Conservation (phyloP, 2,797 vertebrate species). For the Cryptoblepharus egeriae region DNA sequence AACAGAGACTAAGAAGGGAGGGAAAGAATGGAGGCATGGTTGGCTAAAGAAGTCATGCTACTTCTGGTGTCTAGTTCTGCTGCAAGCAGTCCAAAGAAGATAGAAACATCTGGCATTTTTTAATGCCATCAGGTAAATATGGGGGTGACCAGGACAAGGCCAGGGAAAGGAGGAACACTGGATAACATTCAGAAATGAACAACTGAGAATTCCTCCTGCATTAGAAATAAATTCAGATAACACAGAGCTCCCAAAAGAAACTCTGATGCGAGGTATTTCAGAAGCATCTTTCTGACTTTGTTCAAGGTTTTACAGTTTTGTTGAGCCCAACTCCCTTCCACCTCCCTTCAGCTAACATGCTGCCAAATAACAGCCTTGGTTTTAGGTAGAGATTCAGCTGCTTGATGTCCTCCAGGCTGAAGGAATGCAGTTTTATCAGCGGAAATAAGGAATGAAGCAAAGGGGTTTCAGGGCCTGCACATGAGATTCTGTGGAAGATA, state of each 20-base stretch:
- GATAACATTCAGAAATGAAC: no score
- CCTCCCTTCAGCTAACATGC: accelerated
- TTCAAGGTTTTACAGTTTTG: slow-evolving; percentile 50
- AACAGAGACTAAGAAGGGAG: no score
- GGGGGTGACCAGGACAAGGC: no score
- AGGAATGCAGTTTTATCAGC: slow-evolving; percentile 44
- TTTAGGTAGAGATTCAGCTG: slow-evolving; percentile 47
- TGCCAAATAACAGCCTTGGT: slow-evolving; percentile 51
- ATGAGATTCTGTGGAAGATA: background rate
- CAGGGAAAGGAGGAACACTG: no score
- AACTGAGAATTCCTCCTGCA: background rate
- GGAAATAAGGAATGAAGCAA: slow-evolving; percentile 54
- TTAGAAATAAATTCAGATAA: background rate
- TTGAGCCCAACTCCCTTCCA: background rate
- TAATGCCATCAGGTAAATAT: no score
- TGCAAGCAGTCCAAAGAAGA: no score
- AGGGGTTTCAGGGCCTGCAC: background rate
- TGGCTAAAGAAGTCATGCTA: no score
- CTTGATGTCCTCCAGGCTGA: slow-evolving; percentile 40
- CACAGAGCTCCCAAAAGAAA: background rate
- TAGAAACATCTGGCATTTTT: no score
- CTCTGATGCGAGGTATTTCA: background rate
- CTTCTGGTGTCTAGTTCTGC: no score
- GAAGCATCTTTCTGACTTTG: slow-evolving; percentile 12
- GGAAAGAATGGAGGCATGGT: no score